Evolutionary conservation across 2,113 vertebrate species (phyloP).

Genomic region (Pardalotus punctatus): DNA sequence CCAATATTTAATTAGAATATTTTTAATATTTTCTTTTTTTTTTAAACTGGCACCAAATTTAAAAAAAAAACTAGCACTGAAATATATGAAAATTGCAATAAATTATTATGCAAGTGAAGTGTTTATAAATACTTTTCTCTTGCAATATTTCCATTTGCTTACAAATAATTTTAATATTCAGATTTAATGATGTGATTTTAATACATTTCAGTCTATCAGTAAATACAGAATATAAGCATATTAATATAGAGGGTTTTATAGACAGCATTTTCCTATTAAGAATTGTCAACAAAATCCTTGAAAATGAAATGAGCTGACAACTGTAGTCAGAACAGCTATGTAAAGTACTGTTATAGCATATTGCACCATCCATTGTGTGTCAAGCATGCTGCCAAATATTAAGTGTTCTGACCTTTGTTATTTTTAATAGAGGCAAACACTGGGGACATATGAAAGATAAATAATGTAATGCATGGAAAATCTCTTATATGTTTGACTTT

Average conservation of each 20-base stretch:
- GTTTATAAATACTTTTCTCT: background rate
- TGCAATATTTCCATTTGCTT: background rate
- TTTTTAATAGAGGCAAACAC: constrained; percentile 37
- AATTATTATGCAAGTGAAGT: background rate
- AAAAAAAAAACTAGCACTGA: background rate
- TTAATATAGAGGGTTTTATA: background rate
- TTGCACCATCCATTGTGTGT: constrained; percentile 29
- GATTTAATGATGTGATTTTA: background rate
- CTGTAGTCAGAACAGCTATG: background rate
- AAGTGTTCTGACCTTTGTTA: constrained; percentile 61
- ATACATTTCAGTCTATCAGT: background rate
- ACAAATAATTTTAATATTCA: background rate
- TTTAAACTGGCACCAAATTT: background rate
- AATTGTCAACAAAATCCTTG: constrained; percentile 16
- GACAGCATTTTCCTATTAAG: background rate
- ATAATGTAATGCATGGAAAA: background rate
- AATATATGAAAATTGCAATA: background rate
- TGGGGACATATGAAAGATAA: background rate
- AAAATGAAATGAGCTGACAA: constrained; percentile 28
- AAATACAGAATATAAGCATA: background rate
- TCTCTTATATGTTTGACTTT: background rate
- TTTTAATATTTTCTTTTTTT: background rate
- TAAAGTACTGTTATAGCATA: background rate
- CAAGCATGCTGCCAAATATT: constrained; percentile 41
- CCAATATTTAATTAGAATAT: background rate